These are phyloP conservation scores for Agrotis puta DNA, from an alignment of 2,888 invertebrate species.

Conservation along the genomic window DNA sequence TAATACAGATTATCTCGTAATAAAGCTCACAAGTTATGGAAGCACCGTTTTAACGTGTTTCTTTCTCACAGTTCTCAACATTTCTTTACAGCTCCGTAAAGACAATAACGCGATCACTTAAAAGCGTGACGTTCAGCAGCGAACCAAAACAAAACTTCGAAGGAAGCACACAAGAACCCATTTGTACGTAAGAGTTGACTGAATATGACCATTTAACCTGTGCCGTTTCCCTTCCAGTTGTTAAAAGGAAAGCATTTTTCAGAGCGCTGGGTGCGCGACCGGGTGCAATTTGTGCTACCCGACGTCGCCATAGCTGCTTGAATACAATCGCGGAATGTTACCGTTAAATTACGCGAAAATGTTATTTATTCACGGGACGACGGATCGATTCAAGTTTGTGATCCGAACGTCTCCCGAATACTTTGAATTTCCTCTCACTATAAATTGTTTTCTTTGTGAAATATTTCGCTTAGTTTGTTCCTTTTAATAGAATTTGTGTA, in stretches of 20 bases:
- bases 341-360: constrained; percentile 80
- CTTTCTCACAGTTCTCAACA: constrained; percentile 13
- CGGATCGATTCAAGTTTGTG: constrained; percentile 76
- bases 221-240: constrained; percentile 74
- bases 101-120: constrained; percentile 50
- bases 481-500: constrained; percentile 52
- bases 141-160: constrained; percentile 51
- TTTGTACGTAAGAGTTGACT: constrained; percentile 78
- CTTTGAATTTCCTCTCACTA: constrained; percentile 62
- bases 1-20: constrained; percentile 17
- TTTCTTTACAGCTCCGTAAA: constrained; percentile 8
- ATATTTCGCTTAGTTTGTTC: constrained; percentile 54
- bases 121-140: constrained; percentile 48
- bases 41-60: constrained; percentile 4
- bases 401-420: constrained; percentile 62
- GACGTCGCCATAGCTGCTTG: constrained; percentile 73
- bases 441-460: constrained; percentile 67
- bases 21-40: constrained; percentile 8
- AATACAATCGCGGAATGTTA: constrained; percentile 79
- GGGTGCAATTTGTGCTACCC: constrained; percentile 82
- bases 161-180: constrained; percentile 62
- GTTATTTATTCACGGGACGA: constrained; percentile 78
- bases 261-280: constrained; percentile 71
- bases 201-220: constrained; percentile 83
- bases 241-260: constrained; percentile 83